phyloP scores from a whole-genome alignment of 2,113 vertebrate genomes.

The Merops nubicus region DNA sequence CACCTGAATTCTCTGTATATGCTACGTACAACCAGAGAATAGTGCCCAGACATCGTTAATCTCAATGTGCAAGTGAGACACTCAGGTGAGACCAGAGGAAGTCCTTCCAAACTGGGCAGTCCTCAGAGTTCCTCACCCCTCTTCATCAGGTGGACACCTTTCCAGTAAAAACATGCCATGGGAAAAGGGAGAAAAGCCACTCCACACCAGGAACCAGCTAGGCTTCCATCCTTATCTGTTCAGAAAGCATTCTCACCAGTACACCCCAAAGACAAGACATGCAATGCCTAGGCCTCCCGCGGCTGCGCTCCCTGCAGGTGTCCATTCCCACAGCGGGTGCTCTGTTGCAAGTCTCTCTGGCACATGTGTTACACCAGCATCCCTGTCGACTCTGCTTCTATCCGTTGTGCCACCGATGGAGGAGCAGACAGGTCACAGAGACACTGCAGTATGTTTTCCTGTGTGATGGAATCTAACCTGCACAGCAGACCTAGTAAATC shows the following conservation, averaged over 20 bases:
- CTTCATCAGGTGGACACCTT: background rate
- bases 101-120: background rate
- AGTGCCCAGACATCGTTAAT: background rate
- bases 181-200: background rate
- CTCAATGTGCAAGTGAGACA: background rate
- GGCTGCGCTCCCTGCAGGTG: background rate
- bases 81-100: background rate
- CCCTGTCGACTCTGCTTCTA: background rate
- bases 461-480: background rate
- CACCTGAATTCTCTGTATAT: background rate
- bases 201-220: background rate
- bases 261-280: background rate
- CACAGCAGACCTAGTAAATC: background rate
- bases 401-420: background rate
- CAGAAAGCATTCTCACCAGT: background rate
- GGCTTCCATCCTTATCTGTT: background rate
- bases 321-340: accelerated
- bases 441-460: background rate
- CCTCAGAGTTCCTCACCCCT: background rate
- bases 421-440: background rate
- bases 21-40: background rate
- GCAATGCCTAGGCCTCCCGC: background rate
- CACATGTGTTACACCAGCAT: background rate
- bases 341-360: background rate
- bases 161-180: background rate